Evolutionary conservation across 2,113 vertebrate species (phyloP), one percentile per base, ranked within the genome.

Genomic region (Dicentrarchus labrax): DNA sequence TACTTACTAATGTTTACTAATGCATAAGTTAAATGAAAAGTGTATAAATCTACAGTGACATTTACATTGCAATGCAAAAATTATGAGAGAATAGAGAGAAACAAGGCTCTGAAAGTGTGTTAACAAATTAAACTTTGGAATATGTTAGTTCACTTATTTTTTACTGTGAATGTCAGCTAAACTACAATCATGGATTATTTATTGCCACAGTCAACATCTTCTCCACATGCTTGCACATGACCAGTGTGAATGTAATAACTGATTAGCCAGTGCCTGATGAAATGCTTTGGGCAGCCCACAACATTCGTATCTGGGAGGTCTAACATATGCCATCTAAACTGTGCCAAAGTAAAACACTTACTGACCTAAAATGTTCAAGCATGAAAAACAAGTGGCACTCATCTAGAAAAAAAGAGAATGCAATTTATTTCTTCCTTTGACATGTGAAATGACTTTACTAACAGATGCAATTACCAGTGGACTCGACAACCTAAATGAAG

Each of bases 181-280:
- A 41, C 48, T 59, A 45, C 64, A 70, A 41, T 74, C 68, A 38
- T 70, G 64, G 61, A 80, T 84, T 60, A 82, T 84, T 78, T 85
- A 83, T 73, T 17, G 10, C 48, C 21, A 6, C 41, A 72, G 68
- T 71, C 50, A 68, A 81, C 76, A 74, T 72, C 56, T 53, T 62
- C 50, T 69, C 74, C 60, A 67, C 67, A 51, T 66, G 69, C 50
- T 0, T 64, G 39, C 60, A 43, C 62, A 54, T 17, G 21, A 45
- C 68, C 53, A 30, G 48, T 61, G 59, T 17, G 68, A 19, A 71
- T 65, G 72, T 38, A 45, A 64, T 48, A 69, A 50, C 51, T 36
- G 72, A 70, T 76, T 62, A 71, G 22, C 17, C 54, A 30, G 54
- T 10, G 47, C 19, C 24, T 43, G 72, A 68, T 74, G 50, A 91